Evolutionary conservation across 2,113 vertebrate species (phyloP), one percentile per base, ranked within the genome.

Genomic region (Coptodon bakossiorum): DNA sequence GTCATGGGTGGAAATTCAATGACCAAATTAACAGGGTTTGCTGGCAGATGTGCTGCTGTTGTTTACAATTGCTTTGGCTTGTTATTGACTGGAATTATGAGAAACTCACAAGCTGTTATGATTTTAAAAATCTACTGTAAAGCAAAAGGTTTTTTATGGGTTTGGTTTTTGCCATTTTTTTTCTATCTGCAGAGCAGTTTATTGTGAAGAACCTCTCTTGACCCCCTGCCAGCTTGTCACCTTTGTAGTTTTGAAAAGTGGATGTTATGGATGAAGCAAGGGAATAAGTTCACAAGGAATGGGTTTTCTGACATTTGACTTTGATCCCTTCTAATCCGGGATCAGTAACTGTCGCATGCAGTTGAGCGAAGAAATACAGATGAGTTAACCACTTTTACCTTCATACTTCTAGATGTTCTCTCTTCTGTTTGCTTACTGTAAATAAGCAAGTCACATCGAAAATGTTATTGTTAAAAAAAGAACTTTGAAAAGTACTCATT

Each of bases 241-340:
- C 87, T 91, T 86, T 94, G 91, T 90, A 87, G 63, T 89, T 66
- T 24, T 90, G 83, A 86, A 86, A 45, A 50, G 84, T 63, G 54
- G 83, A 86, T 85, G 50, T 52, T 54, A 24, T 56, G 59, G 83
- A 86, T 66, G 43, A 88, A 83, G 54, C 53, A 34, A 81, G 59
- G 40, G 57, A 83, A 52, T 4, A 3, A 84, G 87, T 88, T 91
- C 85, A 84, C 61, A 86, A 63, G 83, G 78, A 90, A 84, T 83
- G 22, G 57, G 24, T 80, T 88, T 76, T 17, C 52, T 88, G 86
- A 87, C 85, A 84, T 91, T 88, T 87, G 83, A 71, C 79, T 87
- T 80, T 90, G 81, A 91, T 90, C 66, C 31, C 73, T 34, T 89
- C 50, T 68, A 79, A 87, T 90, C n/a, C 61, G 2, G 56, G 90